Evolutionary conservation across 2,888 invertebrate species (phyloP).

Genomic region (Aporophyla lueneburgensis): DNA sequence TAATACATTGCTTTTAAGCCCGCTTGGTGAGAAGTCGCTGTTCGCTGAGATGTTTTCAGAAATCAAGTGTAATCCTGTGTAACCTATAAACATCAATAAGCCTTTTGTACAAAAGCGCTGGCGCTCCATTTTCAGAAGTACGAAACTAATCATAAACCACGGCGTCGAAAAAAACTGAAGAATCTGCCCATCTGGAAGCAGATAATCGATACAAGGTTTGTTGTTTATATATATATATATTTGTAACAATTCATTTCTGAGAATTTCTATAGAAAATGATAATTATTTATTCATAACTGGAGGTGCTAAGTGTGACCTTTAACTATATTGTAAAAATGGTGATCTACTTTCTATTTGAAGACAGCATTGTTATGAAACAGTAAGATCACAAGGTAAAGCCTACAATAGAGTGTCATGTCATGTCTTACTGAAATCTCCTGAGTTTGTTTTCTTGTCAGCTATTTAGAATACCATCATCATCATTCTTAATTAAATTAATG

Average conservation of each 20-base stretch:
- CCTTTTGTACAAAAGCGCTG: constrained; percentile 65
- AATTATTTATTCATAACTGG: constrained; percentile 15
- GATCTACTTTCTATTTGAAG: constrained; percentile 28
- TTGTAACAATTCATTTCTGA: neutral
- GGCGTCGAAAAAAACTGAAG: constrained; percentile 83
- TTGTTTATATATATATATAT: constrained; percentile 46
- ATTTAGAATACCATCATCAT: neutral
- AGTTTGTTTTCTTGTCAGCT: neutral
- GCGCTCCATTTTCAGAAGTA: constrained; percentile 66
- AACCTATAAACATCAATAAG: constrained; percentile 65
- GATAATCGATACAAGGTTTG: constrained; percentile 80
- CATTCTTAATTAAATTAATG: neutral
- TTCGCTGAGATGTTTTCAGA: constrained; percentile 52
- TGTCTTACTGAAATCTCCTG: constrained; percentile 2
- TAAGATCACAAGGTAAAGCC: constrained; percentile 33
- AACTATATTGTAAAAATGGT: constrained; percentile 15
- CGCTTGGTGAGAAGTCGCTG: constrained; percentile 30
- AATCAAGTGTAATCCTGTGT: constrained; percentile 51
- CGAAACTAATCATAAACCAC: constrained; percentile 78
- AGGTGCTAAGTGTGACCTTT: neutral
- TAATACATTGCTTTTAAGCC: constrained; percentile 32
- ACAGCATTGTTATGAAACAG: constrained; percentile 55
- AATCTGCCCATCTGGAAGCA: constrained; percentile 78
- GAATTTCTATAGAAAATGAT: neutral
- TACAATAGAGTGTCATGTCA: constrained; percentile 22